These are phyloP conservation scores for Campylomormyrus tamandua DNA, from an alignment of 2,113 vertebrate species.

Conservation along the genomic window DNA sequence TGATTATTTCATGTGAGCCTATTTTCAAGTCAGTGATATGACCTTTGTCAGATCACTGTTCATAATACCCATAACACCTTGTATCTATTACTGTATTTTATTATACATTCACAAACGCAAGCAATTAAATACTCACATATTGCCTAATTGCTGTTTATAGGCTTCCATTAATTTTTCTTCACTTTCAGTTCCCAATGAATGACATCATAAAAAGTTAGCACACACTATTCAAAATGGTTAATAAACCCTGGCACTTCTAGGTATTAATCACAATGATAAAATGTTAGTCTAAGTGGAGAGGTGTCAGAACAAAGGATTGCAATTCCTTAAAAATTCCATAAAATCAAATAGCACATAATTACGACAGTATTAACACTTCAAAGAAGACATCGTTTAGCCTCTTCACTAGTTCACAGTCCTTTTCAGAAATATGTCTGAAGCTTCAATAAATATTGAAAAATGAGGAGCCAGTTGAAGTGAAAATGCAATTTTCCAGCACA, in stretches of 20 bases:
- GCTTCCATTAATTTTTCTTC: neutral
- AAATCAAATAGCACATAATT: neutral
- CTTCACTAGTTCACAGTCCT: neutral
- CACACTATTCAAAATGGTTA: neutral
- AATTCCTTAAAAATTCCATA: slow-evolving; percentile 3
- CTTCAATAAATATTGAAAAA: slow-evolving; percentile 13
- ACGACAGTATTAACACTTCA: neutral
- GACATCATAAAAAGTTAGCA: neutral
- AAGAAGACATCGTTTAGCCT: neutral
- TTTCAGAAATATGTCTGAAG: neutral
- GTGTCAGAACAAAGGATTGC: neutral
- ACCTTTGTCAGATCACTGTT: neutral
- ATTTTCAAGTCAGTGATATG: neutral
- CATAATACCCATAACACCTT: neutral
- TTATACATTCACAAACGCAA: neutral
- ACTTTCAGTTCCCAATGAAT: neutral
- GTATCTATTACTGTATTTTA: neutral
- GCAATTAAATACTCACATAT: neutral
- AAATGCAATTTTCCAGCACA: slow-evolving; percentile 27
- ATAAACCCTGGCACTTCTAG: neutral
- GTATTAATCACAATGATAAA: neutral
- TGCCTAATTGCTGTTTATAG: neutral
- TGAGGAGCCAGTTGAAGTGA: slow-evolving; percentile 18
- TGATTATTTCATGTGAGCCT: neutral
- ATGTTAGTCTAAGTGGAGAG: neutral